A percentile compares a stretch with the other conserved stretches of the same genome.
phyloP scores from a whole-genome alignment of 2,888 invertebrate genomes.

The Gymnocheta viridis region DNA sequence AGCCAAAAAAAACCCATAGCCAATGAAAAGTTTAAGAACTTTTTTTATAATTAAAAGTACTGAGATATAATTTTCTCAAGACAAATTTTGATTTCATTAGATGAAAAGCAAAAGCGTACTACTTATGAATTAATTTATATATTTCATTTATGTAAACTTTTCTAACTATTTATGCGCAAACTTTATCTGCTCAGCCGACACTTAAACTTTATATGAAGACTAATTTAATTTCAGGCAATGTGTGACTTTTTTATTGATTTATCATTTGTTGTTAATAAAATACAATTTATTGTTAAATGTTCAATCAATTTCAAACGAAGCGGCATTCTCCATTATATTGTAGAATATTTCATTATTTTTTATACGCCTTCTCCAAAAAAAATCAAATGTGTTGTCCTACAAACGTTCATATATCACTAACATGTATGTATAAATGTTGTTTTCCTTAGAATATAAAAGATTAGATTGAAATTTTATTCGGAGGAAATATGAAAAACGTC shows the following conservation, averaged over 20 bases:
- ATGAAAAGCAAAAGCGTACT: too few species aligned
- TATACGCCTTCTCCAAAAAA: background rate
- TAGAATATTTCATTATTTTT: constrained; percentile 35
- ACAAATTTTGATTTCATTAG: too few species aligned
- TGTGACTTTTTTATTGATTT: constrained; percentile 11
- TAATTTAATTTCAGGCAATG: background rate
- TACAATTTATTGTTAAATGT: constrained; percentile 28
- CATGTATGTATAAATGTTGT: background rate
- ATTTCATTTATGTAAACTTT: too few species aligned
- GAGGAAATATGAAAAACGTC: background rate
- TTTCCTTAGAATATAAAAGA: constrained; percentile 23
- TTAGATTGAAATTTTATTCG: background rate
- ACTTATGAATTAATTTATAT: too few species aligned
- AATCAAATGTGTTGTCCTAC: background rate
- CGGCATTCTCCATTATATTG: background rate
- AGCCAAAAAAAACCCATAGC: too few species aligned
- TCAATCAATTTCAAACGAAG: constrained; percentile 47
- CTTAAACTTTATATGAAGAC: background rate
- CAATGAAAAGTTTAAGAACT: too few species aligned
- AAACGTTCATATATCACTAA: too few species aligned
- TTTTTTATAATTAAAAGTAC: too few species aligned
- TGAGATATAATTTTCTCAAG: too few species aligned
- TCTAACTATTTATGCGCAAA: too few species aligned
- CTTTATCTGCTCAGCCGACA: too few species aligned
- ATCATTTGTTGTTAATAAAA: constrained; percentile 30